A percentile compares a stretch with the other conserved stretches of the same genome.
Evolutionary conservation across 2,113 vertebrate species (phyloP).

Genomic region (Xiphias gladius): DNA sequence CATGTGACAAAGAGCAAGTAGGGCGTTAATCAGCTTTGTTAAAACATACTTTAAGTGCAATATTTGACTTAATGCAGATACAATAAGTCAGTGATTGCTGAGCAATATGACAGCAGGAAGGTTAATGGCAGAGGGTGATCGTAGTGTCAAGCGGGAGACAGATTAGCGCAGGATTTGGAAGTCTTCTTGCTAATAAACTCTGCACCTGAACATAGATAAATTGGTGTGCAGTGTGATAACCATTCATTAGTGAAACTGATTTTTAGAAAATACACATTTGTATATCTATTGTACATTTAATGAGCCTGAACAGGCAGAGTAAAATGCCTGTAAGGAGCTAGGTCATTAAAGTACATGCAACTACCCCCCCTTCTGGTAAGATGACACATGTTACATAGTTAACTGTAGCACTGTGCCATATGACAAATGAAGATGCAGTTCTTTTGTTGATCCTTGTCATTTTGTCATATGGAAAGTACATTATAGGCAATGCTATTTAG

Average conservation of each 20-base stretch:
- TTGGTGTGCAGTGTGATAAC: background rate
- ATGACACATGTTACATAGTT: background rate
- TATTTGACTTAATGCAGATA: too few relatives aligned
- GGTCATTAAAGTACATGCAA: background rate
- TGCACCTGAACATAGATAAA: background rate
- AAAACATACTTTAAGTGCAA: too few relatives aligned
- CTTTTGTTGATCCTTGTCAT: background rate
- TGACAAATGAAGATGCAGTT: background rate
- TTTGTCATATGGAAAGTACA: background rate
- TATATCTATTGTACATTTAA: background rate
- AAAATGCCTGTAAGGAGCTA: background rate
- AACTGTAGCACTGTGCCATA: background rate
- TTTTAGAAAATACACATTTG: background rate
- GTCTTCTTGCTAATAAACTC: background rate
- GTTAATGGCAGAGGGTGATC: background rate
- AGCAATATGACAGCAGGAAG: background rate
- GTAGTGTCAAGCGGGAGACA: background rate
- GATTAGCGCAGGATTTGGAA: background rate
- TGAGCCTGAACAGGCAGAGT: background rate
- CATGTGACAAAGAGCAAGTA: too few relatives aligned
- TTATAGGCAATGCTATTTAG: background rate
- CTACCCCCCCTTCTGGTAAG: slow-evolving; percentile 56
- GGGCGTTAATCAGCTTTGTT: too few relatives aligned
- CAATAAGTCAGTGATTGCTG: background rate
- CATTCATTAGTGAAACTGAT: background rate